Evolutionary conservation across 1,140 invertebrate species (phyloP).

Genomic region (Aphaenogaster floridana): DNA sequence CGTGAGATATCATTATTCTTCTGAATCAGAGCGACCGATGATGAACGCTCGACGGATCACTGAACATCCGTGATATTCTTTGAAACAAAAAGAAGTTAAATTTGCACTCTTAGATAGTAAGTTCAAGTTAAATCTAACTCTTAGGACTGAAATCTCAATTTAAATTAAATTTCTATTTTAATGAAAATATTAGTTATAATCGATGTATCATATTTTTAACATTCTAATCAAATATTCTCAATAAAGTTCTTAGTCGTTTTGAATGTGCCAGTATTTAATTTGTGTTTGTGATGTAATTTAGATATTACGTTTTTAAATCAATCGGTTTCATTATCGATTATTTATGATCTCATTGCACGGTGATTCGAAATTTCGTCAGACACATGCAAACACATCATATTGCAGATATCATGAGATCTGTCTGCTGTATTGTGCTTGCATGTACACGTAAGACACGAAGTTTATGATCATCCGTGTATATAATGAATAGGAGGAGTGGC

Average conservation of each 20-base stretch:
- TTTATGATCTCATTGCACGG: background rate
- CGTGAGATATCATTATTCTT: background rate
- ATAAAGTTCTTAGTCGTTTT: background rate
- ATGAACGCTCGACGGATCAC: background rate
- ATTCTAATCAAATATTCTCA: background rate
- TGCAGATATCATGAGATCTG: constrained; percentile 5
- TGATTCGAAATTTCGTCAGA: background rate
- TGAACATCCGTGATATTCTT: background rate
- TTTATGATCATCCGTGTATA: constrained; percentile 43
- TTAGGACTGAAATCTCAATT: background rate
- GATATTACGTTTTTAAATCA: background rate
- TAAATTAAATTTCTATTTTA: background rate
- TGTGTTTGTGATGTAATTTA: background rate
- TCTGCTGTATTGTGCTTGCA: constrained; percentile 30
- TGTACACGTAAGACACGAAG: background rate
- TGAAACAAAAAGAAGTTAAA: background rate
- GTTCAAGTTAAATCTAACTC: background rate
- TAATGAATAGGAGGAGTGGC: constrained; percentile 52
- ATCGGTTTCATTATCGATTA: background rate
- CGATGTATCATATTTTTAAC: background rate
- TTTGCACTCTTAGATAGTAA: background rate
- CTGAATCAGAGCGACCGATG: background rate
- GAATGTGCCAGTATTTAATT: background rate
- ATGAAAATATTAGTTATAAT: background rate
- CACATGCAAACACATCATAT: background rate